A percentile compares a stretch with the other conserved stretches of the same genome.
Evolutionary conservation across 1,140 invertebrate genomes (phyloP).

Genomic region (Drosophila tristis): DNA sequence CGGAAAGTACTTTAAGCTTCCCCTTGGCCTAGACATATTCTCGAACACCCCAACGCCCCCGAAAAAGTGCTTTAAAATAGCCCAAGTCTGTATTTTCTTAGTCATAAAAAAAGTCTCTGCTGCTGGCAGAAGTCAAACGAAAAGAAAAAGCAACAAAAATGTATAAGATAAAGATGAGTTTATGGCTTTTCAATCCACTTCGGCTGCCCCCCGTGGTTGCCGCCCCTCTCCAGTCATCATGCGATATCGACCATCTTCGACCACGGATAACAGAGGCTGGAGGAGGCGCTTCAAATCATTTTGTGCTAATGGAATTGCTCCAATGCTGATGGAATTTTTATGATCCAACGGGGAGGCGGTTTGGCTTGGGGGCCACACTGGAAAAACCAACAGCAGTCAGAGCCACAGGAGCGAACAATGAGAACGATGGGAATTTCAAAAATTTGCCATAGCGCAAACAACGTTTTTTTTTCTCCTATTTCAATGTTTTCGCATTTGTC

Average conservation of each 20-base stretch:
- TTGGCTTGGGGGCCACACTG: background rate
- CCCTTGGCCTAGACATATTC: no score
- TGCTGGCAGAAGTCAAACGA: slow-evolving; percentile 16
- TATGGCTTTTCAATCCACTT: slow-evolving; percentile 74
- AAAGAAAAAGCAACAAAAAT: slow-evolving; percentile 10
- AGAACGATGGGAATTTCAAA: slow-evolving; percentile 18
- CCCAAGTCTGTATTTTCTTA: background rate
- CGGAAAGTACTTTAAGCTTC: slow-evolving; percentile 6
- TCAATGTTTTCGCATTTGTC: slow-evolving; percentile 54
- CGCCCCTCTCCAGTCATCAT: slow-evolving; percentile 1
- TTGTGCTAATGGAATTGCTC: slow-evolving; percentile 79
- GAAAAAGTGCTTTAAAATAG: slow-evolving; percentile 20
- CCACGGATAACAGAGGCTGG: slow-evolving; percentile 59
- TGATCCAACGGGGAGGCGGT: slow-evolving; percentile 38
- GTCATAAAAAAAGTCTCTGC: slow-evolving; percentile 17
- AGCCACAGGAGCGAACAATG: background rate
- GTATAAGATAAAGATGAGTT: slow-evolving; percentile 38
- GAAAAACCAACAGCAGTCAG: slow-evolving; percentile 8
- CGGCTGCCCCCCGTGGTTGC: slow-evolving; percentile 27
- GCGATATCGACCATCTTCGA: background rate
- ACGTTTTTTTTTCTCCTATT: slow-evolving; percentile 20
- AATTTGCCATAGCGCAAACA: slow-evolving; percentile 5
- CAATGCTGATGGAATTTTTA: slow-evolving; percentile 76
- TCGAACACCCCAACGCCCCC: no score
- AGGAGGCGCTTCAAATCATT: slow-evolving; percentile 73